A percentile compares a stretch with the other conserved stretches of the same genome.
Evolutionary conservation across 2,888 invertebrate genomes (phyloP).

Genomic region (Diaprepes abbreviatus): DNA sequence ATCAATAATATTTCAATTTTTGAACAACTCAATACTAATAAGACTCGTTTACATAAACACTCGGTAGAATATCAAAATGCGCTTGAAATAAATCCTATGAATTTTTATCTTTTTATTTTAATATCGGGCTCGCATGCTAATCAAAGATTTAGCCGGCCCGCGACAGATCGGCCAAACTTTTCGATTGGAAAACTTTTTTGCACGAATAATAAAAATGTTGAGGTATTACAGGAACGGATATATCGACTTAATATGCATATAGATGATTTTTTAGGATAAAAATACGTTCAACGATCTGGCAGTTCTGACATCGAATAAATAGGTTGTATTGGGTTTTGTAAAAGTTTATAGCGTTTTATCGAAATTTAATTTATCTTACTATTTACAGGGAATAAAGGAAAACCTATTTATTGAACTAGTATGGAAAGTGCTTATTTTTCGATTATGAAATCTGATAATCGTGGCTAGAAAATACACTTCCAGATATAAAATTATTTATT

Average conservation of each 20-base stretch:
- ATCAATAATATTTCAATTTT: too few species aligned
- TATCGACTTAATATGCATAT: slow-evolving; percentile 27
- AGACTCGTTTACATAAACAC: background rate
- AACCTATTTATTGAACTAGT: too few species aligned
- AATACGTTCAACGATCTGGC: slow-evolving; percentile 2
- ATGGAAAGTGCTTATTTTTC: too few species aligned
- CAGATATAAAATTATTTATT: too few species aligned
- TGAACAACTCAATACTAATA: too few species aligned
- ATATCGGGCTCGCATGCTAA: slow-evolving; percentile 20
- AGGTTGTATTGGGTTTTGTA: slow-evolving; percentile 2
- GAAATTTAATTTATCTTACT: background rate
- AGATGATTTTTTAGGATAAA: slow-evolving; percentile 19
- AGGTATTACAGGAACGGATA: slow-evolving; percentile 13
- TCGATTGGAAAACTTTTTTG: slow-evolving; percentile 31
- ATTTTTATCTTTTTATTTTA: slow-evolving; percentile 16
- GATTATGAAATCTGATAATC: too few species aligned
- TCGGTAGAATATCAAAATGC: background rate
- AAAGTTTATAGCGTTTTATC: background rate
- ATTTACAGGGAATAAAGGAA: too few species aligned
- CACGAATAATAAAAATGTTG: slow-evolving; percentile 27
- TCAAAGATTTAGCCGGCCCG: slow-evolving; percentile 23
- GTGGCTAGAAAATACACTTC: too few species aligned
- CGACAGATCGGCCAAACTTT: slow-evolving; percentile 25
- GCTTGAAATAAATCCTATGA: slow-evolving; percentile 4
- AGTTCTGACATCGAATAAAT: background rate